These are phyloP conservation scores for Psilopsiagon aymara DNA, from an alignment of 2,113 vertebrate species.

Conservation along the genomic window DNA sequence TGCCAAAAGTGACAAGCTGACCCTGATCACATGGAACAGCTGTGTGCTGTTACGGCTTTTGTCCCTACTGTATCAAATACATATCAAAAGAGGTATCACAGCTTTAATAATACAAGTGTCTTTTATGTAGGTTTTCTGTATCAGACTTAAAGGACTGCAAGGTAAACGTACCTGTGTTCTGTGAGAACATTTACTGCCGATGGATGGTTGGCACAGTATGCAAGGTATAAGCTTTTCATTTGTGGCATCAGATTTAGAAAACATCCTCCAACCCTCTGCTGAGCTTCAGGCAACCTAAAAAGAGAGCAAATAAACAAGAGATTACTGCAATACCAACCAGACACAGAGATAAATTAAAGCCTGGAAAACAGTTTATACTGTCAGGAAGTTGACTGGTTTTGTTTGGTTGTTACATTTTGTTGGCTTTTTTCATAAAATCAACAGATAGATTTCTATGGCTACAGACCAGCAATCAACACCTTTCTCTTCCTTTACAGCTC, in stretches of 20 bases:
- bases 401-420: neutral
- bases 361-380: neutral
- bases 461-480: neutral
- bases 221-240: conserved; percentile 90
- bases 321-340: neutral
- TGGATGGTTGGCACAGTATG: conserved; percentile 96
- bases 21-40: neutral
- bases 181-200: conserved; percentile 96
- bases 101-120: neutral
- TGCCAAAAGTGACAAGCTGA: neutral
- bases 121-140: neutral
- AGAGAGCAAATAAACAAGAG: neutral
- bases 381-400: neutral
- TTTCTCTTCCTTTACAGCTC: neutral
- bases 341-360: neutral
- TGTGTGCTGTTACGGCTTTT: neutral
- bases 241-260: conserved; percentile 94
- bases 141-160: neutral
- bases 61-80: neutral
- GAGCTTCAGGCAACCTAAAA: conserved; percentile 90
- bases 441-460: neutral
- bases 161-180: conserved; percentile 85
- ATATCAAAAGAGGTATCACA: neutral
- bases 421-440: neutral
- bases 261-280: conserved; percentile 93